Evolutionary conservation across 2,888 invertebrate species (phyloP).

Genomic region (Argyresthia albistria): DNA sequence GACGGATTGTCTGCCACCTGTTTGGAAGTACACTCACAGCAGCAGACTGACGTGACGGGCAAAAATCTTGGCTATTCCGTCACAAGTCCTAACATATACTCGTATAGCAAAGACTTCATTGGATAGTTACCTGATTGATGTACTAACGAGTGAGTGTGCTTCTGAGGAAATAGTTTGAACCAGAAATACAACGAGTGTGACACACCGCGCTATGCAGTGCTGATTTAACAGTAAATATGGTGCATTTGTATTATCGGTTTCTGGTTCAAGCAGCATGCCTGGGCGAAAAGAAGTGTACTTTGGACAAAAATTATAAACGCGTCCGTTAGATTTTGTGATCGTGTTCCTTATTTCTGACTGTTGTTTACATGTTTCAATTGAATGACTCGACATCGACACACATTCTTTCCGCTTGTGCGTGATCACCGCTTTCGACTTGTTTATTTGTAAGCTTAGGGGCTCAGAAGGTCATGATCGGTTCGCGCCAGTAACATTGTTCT

Average conservation of each 20-base stretch:
- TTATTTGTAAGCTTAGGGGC: conserved; percentile 9
- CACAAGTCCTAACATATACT: not conserved
- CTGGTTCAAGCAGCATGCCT: conserved; percentile 67
- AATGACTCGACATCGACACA: conserved; percentile 57
- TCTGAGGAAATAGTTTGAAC: conserved; percentile 40
- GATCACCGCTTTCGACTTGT: conserved; percentile 52
- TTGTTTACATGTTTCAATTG: conserved; percentile 49
- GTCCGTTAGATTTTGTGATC: conserved; percentile 47
- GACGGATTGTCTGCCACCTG: conserved; percentile 23
- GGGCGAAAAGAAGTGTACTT: conserved; percentile 63
- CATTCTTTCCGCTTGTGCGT: conserved; percentile 71
- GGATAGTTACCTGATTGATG: too few species aligned
- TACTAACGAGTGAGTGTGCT: too few species aligned
- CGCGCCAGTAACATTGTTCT: too few species aligned
- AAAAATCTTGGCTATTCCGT: too few species aligned
- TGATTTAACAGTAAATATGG: not conserved
- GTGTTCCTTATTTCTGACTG: conserved; percentile 46
- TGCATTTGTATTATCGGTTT: conserved; percentile 11
- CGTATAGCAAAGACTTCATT: not conserved
- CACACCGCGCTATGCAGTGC: conserved; percentile 4
- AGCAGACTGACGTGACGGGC: too few species aligned
- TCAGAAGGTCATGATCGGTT: conserved; percentile 1
- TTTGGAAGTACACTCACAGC: conserved; percentile 33
- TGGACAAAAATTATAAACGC: conserved; percentile 10
- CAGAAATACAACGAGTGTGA: conserved; percentile 17